Conservation (phyloP, 35 echinoderm and acorn worm genomes). For the Holothuria glaberrima region DNA sequence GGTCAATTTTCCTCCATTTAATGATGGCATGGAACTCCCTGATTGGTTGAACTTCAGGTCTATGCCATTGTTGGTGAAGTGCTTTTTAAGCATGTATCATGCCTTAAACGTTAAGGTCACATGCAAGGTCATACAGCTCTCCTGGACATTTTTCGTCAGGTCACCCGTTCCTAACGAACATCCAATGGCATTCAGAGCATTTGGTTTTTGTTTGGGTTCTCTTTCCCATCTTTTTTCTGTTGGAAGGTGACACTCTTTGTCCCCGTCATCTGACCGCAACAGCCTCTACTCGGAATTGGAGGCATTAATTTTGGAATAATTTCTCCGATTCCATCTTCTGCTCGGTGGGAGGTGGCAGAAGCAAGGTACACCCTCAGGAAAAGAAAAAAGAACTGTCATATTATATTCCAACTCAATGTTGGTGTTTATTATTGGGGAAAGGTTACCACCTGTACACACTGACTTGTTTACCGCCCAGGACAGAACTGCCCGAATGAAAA, state of each 20-base stretch:
- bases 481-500: no score
- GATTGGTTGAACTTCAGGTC: no score
- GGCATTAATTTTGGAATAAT: background rate
- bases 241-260: constrained; percentile 41
- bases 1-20: no score
- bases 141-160: background rate
- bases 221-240: background rate
- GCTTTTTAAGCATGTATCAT: no score
- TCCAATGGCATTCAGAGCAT: background rate
- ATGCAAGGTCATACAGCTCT: background rate
- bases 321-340: constrained; percentile 13
- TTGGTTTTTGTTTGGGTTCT: constrained; percentile 11
- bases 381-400: background rate
- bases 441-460: no score
- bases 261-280: constrained; percentile 12
- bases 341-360: constrained; percentile 1
- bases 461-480: no score
- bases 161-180: background rate
- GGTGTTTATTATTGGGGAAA: no score
- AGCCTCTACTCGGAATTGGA: background rate
- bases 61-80: no score
- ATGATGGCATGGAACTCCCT: no score
- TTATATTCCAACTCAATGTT: no score
- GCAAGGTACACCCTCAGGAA: background rate
- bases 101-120: background rate